Percentiles rank a stretch among this genome's conserved stretches.
Conservation (phyloP, 1,140 invertebrate genomes). For the Melipona quadrifasciata region DNA sequence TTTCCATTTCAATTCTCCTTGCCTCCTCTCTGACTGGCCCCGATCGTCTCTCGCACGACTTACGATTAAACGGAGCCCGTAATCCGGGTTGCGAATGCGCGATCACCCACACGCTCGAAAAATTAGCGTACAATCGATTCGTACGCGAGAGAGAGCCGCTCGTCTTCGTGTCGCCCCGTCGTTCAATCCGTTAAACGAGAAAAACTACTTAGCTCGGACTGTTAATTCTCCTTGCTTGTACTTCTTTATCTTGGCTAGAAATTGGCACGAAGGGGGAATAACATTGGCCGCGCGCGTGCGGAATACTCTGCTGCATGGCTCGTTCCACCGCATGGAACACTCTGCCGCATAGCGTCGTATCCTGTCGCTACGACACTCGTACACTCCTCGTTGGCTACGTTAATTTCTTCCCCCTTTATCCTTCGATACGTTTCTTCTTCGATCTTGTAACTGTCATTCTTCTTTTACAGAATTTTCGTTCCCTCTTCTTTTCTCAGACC, state of each 20-base stretch:
- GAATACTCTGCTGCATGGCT: background rate
- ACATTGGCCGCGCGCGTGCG: background rate
- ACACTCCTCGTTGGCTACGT: background rate
- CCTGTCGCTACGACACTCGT: background rate
- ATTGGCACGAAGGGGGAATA: background rate
- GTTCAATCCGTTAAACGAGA: background rate
- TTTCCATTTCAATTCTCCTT: background rate
- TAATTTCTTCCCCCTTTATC: too few species aligned
- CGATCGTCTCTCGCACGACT: conserved; percentile 3
- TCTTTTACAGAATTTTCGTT: too few species aligned
- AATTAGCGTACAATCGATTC: too few species aligned
- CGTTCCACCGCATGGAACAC: background rate
- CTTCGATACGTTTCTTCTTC: too few species aligned
- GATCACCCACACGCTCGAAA: background rate
- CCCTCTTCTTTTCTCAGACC: too few species aligned
- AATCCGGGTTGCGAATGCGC: conserved; percentile 6
- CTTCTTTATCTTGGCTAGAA: background rate
- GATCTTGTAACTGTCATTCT: too few species aligned
- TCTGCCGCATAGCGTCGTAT: background rate
- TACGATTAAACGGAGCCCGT: conserved; percentile 14
- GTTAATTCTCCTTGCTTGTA: background rate
- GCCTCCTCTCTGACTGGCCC: background rate
- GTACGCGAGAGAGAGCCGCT: background rate
- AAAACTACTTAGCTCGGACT: background rate
- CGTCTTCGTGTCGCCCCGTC: background rate